Evolutionary conservation across 1,140 invertebrate species (phyloP).

Genomic region (Charaxes varanes): DNA sequence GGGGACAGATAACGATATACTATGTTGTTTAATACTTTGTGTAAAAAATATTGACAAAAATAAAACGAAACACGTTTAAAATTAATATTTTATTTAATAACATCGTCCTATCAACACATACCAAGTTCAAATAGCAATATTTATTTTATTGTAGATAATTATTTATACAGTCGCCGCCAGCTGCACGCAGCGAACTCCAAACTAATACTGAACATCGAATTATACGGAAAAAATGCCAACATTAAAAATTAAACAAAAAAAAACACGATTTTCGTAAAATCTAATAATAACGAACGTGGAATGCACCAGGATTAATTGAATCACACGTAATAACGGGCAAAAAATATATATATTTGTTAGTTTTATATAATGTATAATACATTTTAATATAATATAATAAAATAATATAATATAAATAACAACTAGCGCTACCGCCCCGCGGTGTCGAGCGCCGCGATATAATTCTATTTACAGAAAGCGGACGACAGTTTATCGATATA

Average conservation of each 20-base stretch:
- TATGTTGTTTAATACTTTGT: no score
- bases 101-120: slow-evolving; percentile 47
- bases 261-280: slow-evolving; percentile 14
- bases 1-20: no score
- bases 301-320: slow-evolving; percentile 41
- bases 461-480: slow-evolving; percentile 30
- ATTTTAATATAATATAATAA: slow-evolving; percentile 38
- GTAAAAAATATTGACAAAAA: no score
- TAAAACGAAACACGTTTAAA: slow-evolving; percentile 33
- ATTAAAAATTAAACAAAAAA: slow-evolving; percentile 14
- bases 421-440: slow-evolving; percentile 25
- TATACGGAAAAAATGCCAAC: slow-evolving; percentile 19
- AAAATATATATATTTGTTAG: slow-evolving; percentile 39
- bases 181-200: not conserved
- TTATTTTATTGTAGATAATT: slow-evolving; percentile 33
- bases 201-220: slow-evolving; percentile 29
- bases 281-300: slow-evolving; percentile 33
- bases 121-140: slow-evolving; percentile 47
- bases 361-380: slow-evolving; percentile 32
- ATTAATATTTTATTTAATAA: slow-evolving; percentile 48
- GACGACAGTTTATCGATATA: no score
- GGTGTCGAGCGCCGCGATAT: slow-evolving; percentile 18
- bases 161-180: slow-evolving; percentile 26
- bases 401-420: slow-evolving; percentile 44
- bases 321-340: slow-evolving; percentile 40